phyloP scores from a whole-genome alignment of 2,888 invertebrate species.

The Melieria crassipennis region DNA sequence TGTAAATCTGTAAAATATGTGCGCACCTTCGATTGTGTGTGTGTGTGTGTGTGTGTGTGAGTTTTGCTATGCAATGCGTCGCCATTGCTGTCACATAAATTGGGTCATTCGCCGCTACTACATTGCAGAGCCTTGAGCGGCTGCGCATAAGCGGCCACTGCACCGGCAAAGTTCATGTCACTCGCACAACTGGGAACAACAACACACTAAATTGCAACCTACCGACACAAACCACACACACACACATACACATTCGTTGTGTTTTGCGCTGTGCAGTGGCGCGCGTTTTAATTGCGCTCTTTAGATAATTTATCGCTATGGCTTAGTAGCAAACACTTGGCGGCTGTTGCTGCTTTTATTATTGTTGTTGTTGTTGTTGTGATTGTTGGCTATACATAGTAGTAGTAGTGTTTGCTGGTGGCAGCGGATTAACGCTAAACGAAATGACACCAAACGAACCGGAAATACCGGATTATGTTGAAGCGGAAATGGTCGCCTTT shows the following conservation, averaged over 20 bases:
- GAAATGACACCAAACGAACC: constrained; percentile 50
- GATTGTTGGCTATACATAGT: no score
- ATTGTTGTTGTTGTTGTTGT: no score
- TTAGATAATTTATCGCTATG: constrained; percentile 57
- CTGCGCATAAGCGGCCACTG: no score
- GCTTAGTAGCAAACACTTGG: constrained; percentile 47
- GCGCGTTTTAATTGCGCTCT: constrained; percentile 41
- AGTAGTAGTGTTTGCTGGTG: not conserved
- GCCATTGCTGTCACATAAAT: not conserved
- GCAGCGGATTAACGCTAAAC: constrained; percentile 53
- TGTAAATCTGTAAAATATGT: no score
- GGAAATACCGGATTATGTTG: constrained; percentile 56
- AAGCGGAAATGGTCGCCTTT: constrained; percentile 56
- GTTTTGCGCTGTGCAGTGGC: constrained; percentile 21
- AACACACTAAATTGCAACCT: not conserved
- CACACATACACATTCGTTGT: not conserved
- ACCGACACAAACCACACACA: constrained; percentile 1
- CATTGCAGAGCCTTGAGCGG: no score
- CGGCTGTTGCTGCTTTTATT: no score
- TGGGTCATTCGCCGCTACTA: constrained; percentile 14
- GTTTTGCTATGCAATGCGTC: no score
- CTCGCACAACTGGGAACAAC: not conserved
- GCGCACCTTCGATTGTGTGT: no score
- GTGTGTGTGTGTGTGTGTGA: no score
- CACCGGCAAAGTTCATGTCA: no score